Evolutionary conservation across 1,140 invertebrate genomes (phyloP), one percentile per base, ranked within the genome.

Genomic region (Pogonomyrmex barbatus): DNA sequence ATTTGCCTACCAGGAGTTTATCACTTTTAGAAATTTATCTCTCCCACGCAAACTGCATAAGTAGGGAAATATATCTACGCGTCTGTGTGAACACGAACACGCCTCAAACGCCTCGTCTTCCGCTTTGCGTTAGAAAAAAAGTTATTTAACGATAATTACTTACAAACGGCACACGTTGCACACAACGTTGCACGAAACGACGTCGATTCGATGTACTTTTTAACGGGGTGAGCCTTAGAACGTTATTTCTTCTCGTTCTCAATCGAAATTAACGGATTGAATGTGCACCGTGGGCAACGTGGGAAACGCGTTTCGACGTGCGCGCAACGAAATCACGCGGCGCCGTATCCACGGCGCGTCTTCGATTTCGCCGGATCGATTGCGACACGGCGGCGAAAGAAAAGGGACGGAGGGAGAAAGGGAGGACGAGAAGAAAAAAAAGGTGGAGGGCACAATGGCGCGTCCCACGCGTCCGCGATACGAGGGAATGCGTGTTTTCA

Each of bases 401-500:
- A 17, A 54, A 33, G 14, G 10, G 52, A 8, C 33, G 54, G 33
- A 17, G 2, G 5, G 50, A 12, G 58, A 33, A 30, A 30, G n/a
- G 17, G 39, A 10, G 17, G 30, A 82, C 8, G 52, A 68, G 4
- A 24, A 58, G 12, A 14, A 45, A 52, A 52, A 70, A 10, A 56
- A 75, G 50, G 24, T 24, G 24, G 24, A 56, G 58, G 45, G 67
- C 54, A 83, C 67, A 73, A 73, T 60, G 52, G 42, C n/a, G 42
- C 79, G 68, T 78, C 82, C 71, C 73, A 65, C 70, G 82, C 60
- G 60, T 63, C 24, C 62, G 52, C 63, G 84, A 86, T 77, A 81
- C 63, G 88, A 89, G 86, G 70, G 85, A 85, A 89, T 77, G 86
- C 89, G 56, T 89, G 89, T 89, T 90, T 90, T 90, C 88, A 89